phyloP scores from a whole-genome alignment of 2,113 vertebrate genomes.

The Falco punctatus region DNA sequence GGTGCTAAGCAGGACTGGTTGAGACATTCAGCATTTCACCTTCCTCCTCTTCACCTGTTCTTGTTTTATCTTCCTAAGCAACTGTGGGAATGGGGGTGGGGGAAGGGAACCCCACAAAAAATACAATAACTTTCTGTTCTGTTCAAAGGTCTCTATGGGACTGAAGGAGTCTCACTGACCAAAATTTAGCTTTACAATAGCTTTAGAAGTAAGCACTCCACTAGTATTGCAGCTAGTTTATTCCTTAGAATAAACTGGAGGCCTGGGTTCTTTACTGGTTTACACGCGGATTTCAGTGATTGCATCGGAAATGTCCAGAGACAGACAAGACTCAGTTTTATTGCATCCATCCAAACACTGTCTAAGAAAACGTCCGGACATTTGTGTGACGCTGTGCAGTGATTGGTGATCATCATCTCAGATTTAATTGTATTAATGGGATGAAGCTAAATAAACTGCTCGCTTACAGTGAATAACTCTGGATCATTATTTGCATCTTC shows the following conservation, averaged over 20 bases:
- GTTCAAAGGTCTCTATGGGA: neutral
- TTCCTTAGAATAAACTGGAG: neutral
- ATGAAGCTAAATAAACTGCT: neutral
- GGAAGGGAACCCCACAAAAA: neutral
- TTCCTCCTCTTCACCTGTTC: neutral
- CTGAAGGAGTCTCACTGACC: neutral
- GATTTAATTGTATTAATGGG: neutral
- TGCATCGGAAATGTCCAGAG: neutral
- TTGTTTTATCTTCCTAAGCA: neutral
- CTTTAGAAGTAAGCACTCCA: neutral
- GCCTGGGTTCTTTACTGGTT: neutral
- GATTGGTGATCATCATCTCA: neutral
- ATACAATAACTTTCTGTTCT: neutral
- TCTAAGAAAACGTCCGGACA: neutral
- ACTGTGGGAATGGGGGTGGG: neutral
- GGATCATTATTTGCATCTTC: neutral
- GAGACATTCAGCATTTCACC: neutral
- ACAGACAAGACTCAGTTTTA: neutral
- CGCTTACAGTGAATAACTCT: neutral
- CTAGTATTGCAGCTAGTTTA: neutral
- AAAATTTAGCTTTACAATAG: neutral
- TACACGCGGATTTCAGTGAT: neutral
- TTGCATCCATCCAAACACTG: neutral
- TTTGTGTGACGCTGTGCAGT: neutral
- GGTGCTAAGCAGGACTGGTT: neutral